Conservation (phyloP, 2,888 invertebrate species). For the Trissolcus brochymenae region DNA sequence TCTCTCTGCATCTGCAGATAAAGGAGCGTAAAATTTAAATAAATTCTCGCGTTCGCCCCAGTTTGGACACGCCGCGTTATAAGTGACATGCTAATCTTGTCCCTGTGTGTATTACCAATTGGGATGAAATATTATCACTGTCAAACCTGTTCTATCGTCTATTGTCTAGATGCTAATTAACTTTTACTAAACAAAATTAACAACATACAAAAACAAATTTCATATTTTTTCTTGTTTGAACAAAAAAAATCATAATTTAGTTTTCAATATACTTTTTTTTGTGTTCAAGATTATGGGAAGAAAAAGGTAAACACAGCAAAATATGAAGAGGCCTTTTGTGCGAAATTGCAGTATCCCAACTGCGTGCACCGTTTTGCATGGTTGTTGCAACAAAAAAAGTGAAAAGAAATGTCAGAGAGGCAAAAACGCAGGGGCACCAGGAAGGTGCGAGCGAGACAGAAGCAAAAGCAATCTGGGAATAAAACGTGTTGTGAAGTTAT, state of each 20-base stretch:
- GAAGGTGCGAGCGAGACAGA: neutral
- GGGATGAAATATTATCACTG: conserved; percentile 64
- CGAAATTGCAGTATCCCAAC: too few species aligned
- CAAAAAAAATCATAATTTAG: neutral
- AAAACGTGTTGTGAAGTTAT: conserved; percentile 37
- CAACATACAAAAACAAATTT: too few species aligned
- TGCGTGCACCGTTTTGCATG: too few species aligned
- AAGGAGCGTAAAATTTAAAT: conserved; percentile 75
- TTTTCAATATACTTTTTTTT: too few species aligned
- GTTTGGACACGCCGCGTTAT: conserved; percentile 67
- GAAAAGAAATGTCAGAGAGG: too few species aligned
- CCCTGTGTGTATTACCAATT: conserved; percentile 50
- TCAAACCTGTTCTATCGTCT: conserved; percentile 59
- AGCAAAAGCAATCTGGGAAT: conserved; percentile 28
- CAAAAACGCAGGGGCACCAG: too few species aligned
- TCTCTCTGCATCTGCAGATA: conserved; percentile 64
- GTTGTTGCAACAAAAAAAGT: too few species aligned
- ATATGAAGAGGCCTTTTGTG: too few species aligned
- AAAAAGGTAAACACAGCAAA: too few species aligned
- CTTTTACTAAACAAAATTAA: neutral
- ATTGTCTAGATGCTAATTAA: conserved; percentile 44
- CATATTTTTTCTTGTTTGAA: too few species aligned
- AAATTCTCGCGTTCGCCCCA: conserved; percentile 67
- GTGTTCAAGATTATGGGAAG: too few species aligned
- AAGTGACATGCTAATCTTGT: conserved; percentile 73